phyloP scores from a whole-genome alignment of 2,113 vertebrate genomes.

The Neogobius melanostomus region DNA sequence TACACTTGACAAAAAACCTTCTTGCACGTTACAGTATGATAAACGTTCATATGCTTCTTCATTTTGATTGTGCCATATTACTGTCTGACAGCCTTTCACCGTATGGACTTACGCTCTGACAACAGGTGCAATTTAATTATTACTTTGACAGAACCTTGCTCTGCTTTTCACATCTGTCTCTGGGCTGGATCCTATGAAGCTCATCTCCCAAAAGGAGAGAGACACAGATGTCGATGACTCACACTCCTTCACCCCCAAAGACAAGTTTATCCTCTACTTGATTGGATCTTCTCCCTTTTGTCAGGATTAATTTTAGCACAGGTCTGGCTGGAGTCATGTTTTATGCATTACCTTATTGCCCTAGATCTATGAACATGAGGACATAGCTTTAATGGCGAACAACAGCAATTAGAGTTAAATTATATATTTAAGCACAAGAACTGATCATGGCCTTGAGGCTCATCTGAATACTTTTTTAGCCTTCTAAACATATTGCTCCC shows the following conservation, averaged over 20 bases:
- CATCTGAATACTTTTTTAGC: no score
- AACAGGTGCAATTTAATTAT: conserved; percentile 75
- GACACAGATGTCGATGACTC: conserved; percentile 61
- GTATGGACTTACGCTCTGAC: conserved; percentile 29
- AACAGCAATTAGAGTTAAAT: no score
- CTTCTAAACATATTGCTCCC: no score
- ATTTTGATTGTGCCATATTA: background rate
- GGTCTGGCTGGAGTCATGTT: background rate
- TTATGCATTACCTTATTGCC: background rate
- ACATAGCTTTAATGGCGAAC: background rate
- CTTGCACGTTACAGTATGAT: background rate
- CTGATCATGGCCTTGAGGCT: no score
- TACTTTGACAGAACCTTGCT: conserved; percentile 68
- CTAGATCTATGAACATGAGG: background rate
- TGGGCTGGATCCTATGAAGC: conserved; percentile 63
- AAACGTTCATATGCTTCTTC: background rate
- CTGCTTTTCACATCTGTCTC: conserved; percentile 73
- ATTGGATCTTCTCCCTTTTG: conserved; percentile 1
- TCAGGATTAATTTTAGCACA: conserved; percentile 1
- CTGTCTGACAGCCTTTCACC: background rate
- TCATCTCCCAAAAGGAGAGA: conserved; percentile 72
- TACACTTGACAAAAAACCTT: background rate
- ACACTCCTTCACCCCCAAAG: conserved; percentile 37
- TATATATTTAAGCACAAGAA: no score
- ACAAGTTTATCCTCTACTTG: conserved; percentile 17